Conservation (phyloP, 2,888 invertebrate genomes). For the Tortricodes alternella region DNA sequence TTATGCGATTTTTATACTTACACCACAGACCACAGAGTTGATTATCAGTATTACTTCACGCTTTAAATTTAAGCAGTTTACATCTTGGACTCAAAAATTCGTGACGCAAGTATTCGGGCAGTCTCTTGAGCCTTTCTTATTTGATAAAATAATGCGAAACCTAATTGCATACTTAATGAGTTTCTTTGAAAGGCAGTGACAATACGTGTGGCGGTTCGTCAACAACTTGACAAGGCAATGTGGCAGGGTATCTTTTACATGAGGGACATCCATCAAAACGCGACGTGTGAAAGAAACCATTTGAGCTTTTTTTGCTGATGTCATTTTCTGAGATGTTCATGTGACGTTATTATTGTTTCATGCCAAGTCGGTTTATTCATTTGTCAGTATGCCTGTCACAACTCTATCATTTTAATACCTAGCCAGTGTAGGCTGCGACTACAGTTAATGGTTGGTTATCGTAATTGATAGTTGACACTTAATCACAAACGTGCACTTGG, state of each 20-base stretch:
- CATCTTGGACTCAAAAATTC: conserved; percentile 50
- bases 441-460: conserved; percentile 22
- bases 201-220: conserved; percentile 25
- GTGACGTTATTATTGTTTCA: conserved; percentile 19
- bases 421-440: conserved; percentile 4
- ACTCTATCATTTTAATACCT: conserved; percentile 19
- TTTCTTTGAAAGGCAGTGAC: conserved; percentile 30
- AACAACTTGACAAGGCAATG: conserved; percentile 27
- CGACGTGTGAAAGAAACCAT: conserved; percentile 24
- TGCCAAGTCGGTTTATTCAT: conserved; percentile 4
- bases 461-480: conserved; percentile 11
- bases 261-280: conserved; percentile 23
- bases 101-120: conserved; percentile 54
- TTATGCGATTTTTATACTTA: conserved; percentile 71
- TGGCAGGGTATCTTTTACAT: conserved; percentile 14
- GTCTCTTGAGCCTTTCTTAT: conserved; percentile 40
- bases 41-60: conserved; percentile 49
- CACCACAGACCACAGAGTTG: conserved; percentile 57
- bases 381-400: conserved; percentile 23
- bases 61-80: conserved; percentile 58
- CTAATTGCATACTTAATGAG: conserved; percentile 41
- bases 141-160: conserved; percentile 34
- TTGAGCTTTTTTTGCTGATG: conserved; percentile 20
- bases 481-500: neutral
- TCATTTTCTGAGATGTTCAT: conserved; percentile 17